These are phyloP conservation scores for Carduelis carduelis DNA, from an alignment of 2,797 vertebrate genomes.

Conservation along the genomic window DNA sequence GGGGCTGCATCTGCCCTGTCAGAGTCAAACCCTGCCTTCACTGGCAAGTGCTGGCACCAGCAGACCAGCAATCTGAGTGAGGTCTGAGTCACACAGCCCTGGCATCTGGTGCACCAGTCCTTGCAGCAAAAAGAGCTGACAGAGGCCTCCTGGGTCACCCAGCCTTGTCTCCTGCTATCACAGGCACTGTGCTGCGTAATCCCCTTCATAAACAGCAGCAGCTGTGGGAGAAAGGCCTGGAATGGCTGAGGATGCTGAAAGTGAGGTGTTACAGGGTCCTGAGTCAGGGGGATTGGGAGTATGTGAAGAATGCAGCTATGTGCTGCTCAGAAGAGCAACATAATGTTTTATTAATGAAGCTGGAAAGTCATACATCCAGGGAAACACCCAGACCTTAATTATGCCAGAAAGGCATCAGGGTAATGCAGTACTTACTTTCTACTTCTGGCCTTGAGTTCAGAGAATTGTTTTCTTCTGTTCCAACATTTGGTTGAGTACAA, in stretches of 20 bases:
- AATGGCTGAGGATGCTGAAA: slow-evolving; percentile 8
- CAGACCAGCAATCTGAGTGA: not conserved
- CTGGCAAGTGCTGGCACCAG: not conserved
- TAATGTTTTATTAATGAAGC: not conserved
- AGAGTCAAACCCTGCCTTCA: not conserved
- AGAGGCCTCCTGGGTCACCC: not conserved
- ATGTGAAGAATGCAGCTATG: slow-evolving; percentile 26
- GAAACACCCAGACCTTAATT: slow-evolving; percentile 40
- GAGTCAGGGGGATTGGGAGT: slow-evolving; percentile 25
- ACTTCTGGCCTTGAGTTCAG: slow-evolving; percentile 26
- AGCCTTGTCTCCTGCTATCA: slow-evolving; percentile 25
- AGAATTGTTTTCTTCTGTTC: slow-evolving; percentile 48
- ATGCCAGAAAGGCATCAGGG: not conserved
- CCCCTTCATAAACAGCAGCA: slow-evolving; percentile 53
- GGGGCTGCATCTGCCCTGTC: not conserved
- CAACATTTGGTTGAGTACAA: slow-evolving; percentile 15
- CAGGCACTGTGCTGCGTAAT: slow-evolving; percentile 3
- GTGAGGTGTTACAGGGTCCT: slow-evolving; percentile 15
- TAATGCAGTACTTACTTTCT: slow-evolving; percentile 11
- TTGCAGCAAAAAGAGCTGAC: not conserved
- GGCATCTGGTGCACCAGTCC: slow-evolving; percentile 2
- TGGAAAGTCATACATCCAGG: not conserved
- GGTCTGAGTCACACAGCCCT: not conserved
- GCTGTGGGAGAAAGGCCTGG: slow-evolving; percentile 14
- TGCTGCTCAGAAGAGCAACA: not conserved